These are phyloP conservation scores for Brachynemurus nebulosus DNA, from an alignment of 2,888 invertebrate species.

Conservation along the genomic window DNA sequence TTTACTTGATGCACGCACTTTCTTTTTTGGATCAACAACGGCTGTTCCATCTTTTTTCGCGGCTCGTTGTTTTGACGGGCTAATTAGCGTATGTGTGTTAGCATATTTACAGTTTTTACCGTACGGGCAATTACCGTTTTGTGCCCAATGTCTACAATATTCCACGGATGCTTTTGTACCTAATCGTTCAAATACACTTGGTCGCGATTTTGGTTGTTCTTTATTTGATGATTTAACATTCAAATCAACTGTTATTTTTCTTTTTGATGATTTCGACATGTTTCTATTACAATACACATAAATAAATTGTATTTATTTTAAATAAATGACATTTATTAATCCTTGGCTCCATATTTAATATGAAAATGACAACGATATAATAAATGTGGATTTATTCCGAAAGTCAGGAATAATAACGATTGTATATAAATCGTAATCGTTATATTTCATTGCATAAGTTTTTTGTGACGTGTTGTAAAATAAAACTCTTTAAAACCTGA, in stretches of 20 bases:
- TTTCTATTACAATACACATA: constrained; percentile 20
- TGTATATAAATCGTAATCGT: no score
- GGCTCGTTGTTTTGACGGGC: constrained; percentile 58
- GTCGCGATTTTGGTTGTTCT: constrained; percentile 40
- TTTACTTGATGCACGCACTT: constrained; percentile 31
- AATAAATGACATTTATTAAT: not conserved
- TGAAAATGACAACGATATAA: not conserved
- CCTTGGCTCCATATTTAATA: constrained; percentile 3
- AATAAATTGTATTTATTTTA: constrained; percentile 3
- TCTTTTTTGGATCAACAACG: constrained; percentile 17
- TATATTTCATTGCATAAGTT: no score
- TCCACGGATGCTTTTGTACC: constrained; percentile 61
- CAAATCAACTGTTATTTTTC: constrained; percentile 63
- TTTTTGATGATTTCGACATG: constrained; percentile 56
- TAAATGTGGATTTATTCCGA: no score
- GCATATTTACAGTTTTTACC: constrained; percentile 68
- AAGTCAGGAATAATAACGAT: no score
- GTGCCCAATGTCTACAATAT: constrained; percentile 63
- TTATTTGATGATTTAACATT: constrained; percentile 42
- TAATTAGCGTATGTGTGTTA: constrained; percentile 56
- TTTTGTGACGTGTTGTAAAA: no score
- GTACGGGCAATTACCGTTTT: constrained; percentile 63
- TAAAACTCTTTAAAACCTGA: no score
- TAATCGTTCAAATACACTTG: constrained; percentile 71
- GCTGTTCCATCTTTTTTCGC: constrained; percentile 50